A percentile compares a stretch with the other conserved stretches of the same genome.
These are phyloP conservation scores for Homarus gammarus DNA, from an alignment of 2,888 invertebrate genomes.

Conservation along the genomic window DNA sequence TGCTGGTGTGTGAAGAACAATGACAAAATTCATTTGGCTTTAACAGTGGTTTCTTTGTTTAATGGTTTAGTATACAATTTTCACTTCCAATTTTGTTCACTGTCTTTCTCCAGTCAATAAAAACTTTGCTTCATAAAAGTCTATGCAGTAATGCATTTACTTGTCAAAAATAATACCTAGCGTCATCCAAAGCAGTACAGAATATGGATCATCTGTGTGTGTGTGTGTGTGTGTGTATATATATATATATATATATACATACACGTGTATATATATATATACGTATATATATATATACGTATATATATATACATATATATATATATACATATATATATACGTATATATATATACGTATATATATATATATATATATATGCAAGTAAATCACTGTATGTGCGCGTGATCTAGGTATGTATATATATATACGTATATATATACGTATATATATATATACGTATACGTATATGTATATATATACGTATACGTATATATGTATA, in stretches of 20 bases:
- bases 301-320: slow-evolving; percentile 34
- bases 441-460: slow-evolving; percentile 27
- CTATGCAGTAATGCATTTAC: slow-evolving; percentile 18
- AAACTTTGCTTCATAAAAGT: slow-evolving; percentile 5
- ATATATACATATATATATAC: not conserved
- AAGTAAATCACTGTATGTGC: no score
- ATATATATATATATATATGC: not conserved
- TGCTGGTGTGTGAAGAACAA: not conserved
- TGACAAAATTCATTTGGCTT: not conserved
- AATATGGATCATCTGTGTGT: slow-evolving; percentile 45
- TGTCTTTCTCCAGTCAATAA: slow-evolving; percentile 12
- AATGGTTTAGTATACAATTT: not conserved
- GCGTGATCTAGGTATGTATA: no score
- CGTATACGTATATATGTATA: slow-evolving; percentile 21
- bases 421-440: slow-evolving; percentile 22
- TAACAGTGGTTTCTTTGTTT: not conserved
- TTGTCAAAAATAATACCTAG: slow-evolving; percentile 47
- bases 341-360: slow-evolving; percentile 35
- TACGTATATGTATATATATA: not conserved
- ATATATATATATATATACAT: slow-evolving; percentile 18
- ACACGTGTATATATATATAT: slow-evolving; percentile 24
- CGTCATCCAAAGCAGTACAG: slow-evolving; percentile 58
- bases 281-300: slow-evolving; percentile 2
- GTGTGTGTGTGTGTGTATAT: slow-evolving; percentile 7
- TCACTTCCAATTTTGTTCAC: not conserved